A percentile compares a stretch with the other conserved stretches of the same genome.
Evolutionary conservation across 2,888 invertebrate species (phyloP).

Genomic region (Drosophila ochracea): DNA sequence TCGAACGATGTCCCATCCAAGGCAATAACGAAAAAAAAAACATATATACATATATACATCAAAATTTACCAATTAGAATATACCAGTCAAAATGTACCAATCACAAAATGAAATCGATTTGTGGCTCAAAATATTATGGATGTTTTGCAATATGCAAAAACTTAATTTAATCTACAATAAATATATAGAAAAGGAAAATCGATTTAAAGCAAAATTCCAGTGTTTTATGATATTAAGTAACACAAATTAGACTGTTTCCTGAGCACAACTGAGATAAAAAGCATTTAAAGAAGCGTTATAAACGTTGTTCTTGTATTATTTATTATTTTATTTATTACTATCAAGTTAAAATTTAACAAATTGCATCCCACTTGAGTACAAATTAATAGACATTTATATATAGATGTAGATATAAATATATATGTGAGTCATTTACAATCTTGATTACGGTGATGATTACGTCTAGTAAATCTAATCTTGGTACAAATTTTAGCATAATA

Average conservation of each 20-base stretch:
- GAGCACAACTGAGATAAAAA: not conserved
- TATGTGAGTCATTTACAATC: not conserved
- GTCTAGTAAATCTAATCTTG: not conserved
- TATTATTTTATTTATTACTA: not conserved
- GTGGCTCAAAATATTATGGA: not conserved
- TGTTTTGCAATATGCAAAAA: not conserved
- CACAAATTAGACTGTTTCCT: not conserved
- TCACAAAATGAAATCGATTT: not conserved
- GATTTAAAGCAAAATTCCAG: not conserved
- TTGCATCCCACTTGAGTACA: not conserved
- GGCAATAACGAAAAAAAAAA: constrained; percentile 33
- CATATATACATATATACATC: not conserved
- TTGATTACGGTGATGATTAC: not conserved
- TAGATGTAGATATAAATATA: too few species aligned
- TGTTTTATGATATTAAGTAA: too few species aligned
- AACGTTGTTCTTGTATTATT: not conserved
- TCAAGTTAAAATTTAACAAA: not conserved
- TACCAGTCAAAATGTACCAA: not conserved
- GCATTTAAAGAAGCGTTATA: not conserved
- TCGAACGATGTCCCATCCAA: constrained; percentile 18
- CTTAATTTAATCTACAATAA: not conserved
- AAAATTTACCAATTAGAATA: not conserved
- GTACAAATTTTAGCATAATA: not conserved
- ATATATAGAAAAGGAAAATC: not conserved
- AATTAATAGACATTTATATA: not conserved